Evolutionary conservation across 2,888 invertebrate genomes (phyloP), one percentile per base, ranked within the genome.

Genomic region (Nasonovia ribisnigri): DNA sequence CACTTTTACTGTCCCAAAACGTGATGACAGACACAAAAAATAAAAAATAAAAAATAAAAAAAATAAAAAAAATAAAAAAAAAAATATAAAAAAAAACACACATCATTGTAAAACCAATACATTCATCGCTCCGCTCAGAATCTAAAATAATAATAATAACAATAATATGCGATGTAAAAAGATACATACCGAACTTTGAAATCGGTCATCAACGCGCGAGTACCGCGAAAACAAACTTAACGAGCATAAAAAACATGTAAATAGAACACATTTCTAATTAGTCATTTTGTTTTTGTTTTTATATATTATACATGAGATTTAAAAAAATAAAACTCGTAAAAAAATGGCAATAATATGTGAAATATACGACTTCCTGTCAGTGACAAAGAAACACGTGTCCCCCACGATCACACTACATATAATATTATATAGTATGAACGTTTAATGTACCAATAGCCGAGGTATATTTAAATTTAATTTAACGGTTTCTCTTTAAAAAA

Each of bases 381-480:
- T 8, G 92, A 92, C 88, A 92, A 92, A 92, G 92, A 88, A 92
- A 92, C 92, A 92, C 92, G 92, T 92, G 92, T 88, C 88, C 57
- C 5, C 26, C 36, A 42, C 60, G 77, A 20, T 36, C 36, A 77
- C 77, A 77, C 36, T 77, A 77, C 36, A n/a, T n/a, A 16, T 77
- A 36, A 77, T 77, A 77, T 77, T 88, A 36, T 88, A 77, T 43
- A 36, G 20, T 90, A 90, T 48, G 43, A 48, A 77, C 60, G 36
- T 60, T 90, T 60, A 77, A 42, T 77, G 77, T 20, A 77, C 77
- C 36, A 36, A 77, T 77, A 67, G 46, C 10, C 51, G 84, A 91
- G 91, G 91, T 91, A 54, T 54, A 60, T 60, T 46, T 90, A 90
- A 60, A 60, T 90, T n/a, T 46, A 60, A 90, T 90, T 67, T 60